Evolutionary conservation across 2,888 invertebrate species (phyloP).

Genomic region (Aspidiotus rigidus): DNA sequence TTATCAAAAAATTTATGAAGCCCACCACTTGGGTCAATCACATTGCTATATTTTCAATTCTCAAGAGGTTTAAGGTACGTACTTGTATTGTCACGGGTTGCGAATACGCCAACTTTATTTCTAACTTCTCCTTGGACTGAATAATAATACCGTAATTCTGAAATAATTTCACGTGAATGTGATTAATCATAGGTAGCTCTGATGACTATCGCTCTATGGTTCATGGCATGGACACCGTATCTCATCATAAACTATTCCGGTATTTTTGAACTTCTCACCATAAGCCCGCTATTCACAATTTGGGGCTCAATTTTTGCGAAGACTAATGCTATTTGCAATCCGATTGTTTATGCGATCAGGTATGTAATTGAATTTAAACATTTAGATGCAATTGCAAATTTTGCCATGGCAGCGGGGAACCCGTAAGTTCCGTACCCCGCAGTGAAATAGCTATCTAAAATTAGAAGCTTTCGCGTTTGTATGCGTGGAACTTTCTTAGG

Average conservation of each 20-base stretch:
- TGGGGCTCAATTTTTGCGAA: conserved; percentile 89
- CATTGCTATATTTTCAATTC: too few relatives aligned
- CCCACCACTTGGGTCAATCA: too few relatives aligned
- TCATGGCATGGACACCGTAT: conserved; percentile 81
- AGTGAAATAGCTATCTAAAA: background rate
- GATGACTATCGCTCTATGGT: conserved; percentile 82
- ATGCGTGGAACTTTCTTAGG: too few relatives aligned
- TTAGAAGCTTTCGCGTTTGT: background rate
- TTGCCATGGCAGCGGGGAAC: background rate
- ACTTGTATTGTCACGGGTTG: background rate
- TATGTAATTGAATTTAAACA: conserved; percentile 41
- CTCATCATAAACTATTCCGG: conserved; percentile 72
- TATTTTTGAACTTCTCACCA: conserved; percentile 61
- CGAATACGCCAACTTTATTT: background rate
- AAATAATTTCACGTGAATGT: background rate
- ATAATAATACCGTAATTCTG: too few relatives aligned
- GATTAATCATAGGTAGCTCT: conserved; percentile 57
- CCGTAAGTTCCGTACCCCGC: background rate
- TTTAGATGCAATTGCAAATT: background rate
- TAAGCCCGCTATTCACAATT: conserved; percentile 72
- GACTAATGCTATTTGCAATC: conserved; percentile 82
- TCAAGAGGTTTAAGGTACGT: background rate
- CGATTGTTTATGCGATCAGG: conserved; percentile 85
- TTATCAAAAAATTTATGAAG: too few relatives aligned
- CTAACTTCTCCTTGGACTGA: background rate